Evolutionary conservation across 2,888 invertebrate species (phyloP).

Genomic region (Sphaeridia pumilis): DNA sequence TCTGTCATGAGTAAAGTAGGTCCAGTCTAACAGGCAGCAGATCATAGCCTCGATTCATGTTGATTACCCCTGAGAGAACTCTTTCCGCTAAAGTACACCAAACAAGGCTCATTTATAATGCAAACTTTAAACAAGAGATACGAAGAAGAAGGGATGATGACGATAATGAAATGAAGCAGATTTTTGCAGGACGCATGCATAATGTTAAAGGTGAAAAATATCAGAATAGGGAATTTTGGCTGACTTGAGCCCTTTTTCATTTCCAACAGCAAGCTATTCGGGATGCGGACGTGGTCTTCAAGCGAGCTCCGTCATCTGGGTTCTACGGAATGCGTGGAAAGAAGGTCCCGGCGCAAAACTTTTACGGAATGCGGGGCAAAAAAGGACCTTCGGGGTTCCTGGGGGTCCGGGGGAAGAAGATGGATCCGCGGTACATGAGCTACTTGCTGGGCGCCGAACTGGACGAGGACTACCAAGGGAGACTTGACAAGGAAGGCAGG

Average conservation of each 20-base stretch:
- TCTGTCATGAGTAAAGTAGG: too few species aligned
- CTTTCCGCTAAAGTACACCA: too few species aligned
- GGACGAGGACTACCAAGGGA: constrained; percentile 1
- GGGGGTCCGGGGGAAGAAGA: constrained; percentile 35
- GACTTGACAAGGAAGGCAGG: too few species aligned
- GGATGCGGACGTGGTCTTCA: constrained; percentile 17
- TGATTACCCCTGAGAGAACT: too few species aligned
- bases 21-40: too few species aligned
- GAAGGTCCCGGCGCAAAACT: constrained; percentile 33
- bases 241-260: neutral
- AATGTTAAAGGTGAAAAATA: too few species aligned
- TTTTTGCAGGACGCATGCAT: too few species aligned
- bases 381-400: constrained; percentile 35
- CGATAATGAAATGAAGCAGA: too few species aligned
- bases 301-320: constrained; percentile 32
- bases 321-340: constrained; percentile 35
- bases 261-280: constrained; percentile 2
- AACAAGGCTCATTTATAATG: too few species aligned
- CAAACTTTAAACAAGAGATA: too few species aligned
- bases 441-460: neutral
- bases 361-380: constrained; percentile 34
- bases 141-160: neutral
- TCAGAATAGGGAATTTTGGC: too few species aligned
- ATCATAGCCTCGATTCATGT: too few species aligned
- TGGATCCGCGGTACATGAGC: constrained; percentile 11